Evolutionary conservation across 2,113 vertebrate genomes (phyloP).

Genomic region (Gymnobelideus leadbeateri): DNA sequence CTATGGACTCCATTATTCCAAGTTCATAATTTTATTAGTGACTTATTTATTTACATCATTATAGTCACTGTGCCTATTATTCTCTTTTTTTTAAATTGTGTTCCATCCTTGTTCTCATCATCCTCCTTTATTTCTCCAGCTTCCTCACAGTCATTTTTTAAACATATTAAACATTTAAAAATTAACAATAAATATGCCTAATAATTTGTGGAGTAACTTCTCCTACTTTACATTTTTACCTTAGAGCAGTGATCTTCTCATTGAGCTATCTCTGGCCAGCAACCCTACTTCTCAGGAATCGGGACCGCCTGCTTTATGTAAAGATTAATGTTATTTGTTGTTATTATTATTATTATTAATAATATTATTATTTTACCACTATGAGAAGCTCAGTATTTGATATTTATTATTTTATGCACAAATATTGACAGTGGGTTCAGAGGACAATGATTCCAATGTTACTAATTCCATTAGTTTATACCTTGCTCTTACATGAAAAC

Average conservation of each 20-base stretch:
- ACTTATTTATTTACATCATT: neutral
- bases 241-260: neutral
- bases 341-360: no score
- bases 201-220: neutral
- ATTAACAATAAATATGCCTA: neutral
- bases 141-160: neutral
- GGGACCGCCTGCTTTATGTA: neutral
- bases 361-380: no score
- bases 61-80: neutral
- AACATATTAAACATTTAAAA: neutral
- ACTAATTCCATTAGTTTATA: neutral
- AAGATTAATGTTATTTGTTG: no score
- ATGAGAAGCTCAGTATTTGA: neutral
- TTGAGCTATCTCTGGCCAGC: neutral
- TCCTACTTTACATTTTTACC: neutral
- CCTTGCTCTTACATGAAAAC: neutral
- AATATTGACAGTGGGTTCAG: neutral
- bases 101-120: neutral
- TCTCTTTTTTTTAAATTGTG: neutral
- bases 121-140: neutral
- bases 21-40: neutral
- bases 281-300: neutral
- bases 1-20: neutral
- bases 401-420: neutral
- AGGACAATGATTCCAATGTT: neutral